A percentile compares a stretch with the other conserved stretches of the same genome.
These are phyloP conservation scores for Octopus bimaculoides DNA, from an alignment of 1,140 invertebrate genomes.

Conservation along the genomic window DNA sequence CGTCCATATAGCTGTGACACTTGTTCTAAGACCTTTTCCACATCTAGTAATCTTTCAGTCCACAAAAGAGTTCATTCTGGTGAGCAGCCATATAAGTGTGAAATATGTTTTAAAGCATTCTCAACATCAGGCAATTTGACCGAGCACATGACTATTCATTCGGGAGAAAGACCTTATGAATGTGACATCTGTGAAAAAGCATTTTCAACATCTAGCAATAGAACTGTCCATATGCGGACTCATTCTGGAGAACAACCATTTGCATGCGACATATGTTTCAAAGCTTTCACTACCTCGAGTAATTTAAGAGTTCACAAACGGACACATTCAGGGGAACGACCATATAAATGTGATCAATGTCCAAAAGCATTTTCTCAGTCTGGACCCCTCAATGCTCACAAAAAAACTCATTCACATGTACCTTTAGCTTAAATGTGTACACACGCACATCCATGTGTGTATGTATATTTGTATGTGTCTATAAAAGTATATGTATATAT, in stretches of 20 bases:
- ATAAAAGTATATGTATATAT: no score
- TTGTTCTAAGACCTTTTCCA: conserved; percentile 46
- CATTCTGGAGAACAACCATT: conserved; percentile 51
- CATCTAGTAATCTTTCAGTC: conserved; percentile 37
- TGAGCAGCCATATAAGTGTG: conserved; percentile 49
- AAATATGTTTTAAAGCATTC: conserved; percentile 65
- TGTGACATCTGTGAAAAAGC: conserved; percentile 71
- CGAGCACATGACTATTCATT: conserved; percentile 76
- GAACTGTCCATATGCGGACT: conserved; percentile 39
- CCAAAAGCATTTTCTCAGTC: conserved; percentile 4
- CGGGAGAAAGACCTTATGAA: conserved; percentile 76
- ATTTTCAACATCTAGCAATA: conserved; percentile 16
- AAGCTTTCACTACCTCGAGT: conserved; percentile 16
- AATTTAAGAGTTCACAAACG: neutral
- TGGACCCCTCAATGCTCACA: neutral
- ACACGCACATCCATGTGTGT: no score
- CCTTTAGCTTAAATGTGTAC: neutral
- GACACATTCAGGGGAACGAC: neutral
- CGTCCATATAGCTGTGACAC: conserved; percentile 51
- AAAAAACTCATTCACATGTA: conserved; percentile 9
- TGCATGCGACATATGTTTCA: conserved; percentile 54
- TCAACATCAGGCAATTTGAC: conserved; percentile 42
- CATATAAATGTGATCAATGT: conserved; percentile 9
- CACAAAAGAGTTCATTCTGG: conserved; percentile 55
- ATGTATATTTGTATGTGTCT: no score